These are phyloP conservation scores for Gasterosteus aculeatus DNA, from an alignment of 2,113 vertebrate species.

Conservation along the genomic window DNA sequence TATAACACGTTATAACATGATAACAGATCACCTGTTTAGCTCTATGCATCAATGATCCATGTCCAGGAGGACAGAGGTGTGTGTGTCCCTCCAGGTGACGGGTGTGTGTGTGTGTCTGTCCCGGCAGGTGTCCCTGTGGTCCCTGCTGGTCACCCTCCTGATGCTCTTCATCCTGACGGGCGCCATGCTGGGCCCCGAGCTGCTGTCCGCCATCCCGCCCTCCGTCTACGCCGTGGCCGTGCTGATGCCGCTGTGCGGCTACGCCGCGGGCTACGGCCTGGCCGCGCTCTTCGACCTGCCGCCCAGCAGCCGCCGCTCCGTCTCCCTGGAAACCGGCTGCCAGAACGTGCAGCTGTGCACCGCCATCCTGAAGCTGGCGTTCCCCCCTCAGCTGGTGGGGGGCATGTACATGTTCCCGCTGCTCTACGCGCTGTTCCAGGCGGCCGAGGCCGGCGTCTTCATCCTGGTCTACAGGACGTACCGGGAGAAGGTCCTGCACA, in stretches of 20 bases:
- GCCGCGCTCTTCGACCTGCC: slow-evolving; percentile 88
- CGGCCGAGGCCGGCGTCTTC: slow-evolving; percentile 91
- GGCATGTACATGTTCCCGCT: slow-evolving; percentile 98
- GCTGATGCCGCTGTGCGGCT: slow-evolving; percentile 93
- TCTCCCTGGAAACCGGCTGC: slow-evolving; percentile 95
- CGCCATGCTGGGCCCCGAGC: slow-evolving; percentile 92
- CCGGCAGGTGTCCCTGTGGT: slow-evolving; percentile 94
- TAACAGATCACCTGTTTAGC: too few relatives aligned
- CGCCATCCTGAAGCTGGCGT: slow-evolving; percentile 95
- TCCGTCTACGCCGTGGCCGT: slow-evolving; percentile 92
- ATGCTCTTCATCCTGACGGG: slow-evolving; percentile 95
- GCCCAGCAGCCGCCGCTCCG: slow-evolving; percentile 88
- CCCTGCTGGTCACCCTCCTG: slow-evolving; percentile 90
- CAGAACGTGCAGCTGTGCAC: slow-evolving; percentile 99
- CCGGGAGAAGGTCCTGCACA: slow-evolving; percentile 85
- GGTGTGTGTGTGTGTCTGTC: too few relatives aligned
- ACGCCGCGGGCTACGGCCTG: slow-evolving; percentile 90
- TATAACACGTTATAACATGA: too few relatives aligned
- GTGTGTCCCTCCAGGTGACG: too few relatives aligned
- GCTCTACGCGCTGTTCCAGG: slow-evolving; percentile 96
- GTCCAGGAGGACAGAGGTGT: too few relatives aligned
- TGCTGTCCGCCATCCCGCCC: slow-evolving; percentile 89
- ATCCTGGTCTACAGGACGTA: slow-evolving; percentile 91
- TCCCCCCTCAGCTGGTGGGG: slow-evolving; percentile 90
- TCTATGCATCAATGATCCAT: too few relatives aligned